Evolutionary conservation across 2,797 vertebrate species (phyloP), one percentile per base, ranked within the genome.

Genomic region (Gadopsis marmoratus): DNA sequence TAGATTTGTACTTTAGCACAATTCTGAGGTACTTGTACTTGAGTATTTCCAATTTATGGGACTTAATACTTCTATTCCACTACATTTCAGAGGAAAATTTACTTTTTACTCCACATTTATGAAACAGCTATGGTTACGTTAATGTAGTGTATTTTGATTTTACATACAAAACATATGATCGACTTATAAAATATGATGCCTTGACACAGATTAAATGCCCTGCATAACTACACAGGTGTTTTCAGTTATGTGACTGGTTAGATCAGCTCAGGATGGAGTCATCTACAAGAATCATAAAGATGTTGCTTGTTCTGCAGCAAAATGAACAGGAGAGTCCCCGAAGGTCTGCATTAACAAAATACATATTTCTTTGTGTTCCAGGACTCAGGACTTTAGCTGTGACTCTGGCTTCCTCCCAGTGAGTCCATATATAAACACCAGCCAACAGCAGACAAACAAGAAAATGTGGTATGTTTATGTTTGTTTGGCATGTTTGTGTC

Each of bases 301-400:
- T 64, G 5, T 33, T n/a, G 16, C 11, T 50, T 17, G 3, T 26
- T 11, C 53, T 45, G 26, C 17, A 69, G n/a, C 39, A 69, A 45
- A 68, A 29, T 41, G 1, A 31, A 35, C 12, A 37, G 9, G 41
- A 37, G 9, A 37, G 7, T 7, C 5, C 51, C 23, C 5, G 2
- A 16, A 55, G 26, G 21, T 21, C 1, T 3, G 37, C 23, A 13
- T 21, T 48, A 37, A 35, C 7, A 51, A 63, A 29, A 43, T 41
- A 26, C n/a, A 45, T 47, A n/a, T 23, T 53, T 43, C 41, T 71
- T 77, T 91, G 11, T 84, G 33, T 85, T 87, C 19, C 86, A 96
- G 95, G 75, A 87, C 82, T 65, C 88, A 92, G 39, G 94, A 95
- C 60, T 92, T 94, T 13, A 90, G 62, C 61, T 96, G 95, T 81